These are phyloP conservation scores for Corapipo altera DNA, from an alignment of 2,113 vertebrate species.

Conservation along the genomic window DNA sequence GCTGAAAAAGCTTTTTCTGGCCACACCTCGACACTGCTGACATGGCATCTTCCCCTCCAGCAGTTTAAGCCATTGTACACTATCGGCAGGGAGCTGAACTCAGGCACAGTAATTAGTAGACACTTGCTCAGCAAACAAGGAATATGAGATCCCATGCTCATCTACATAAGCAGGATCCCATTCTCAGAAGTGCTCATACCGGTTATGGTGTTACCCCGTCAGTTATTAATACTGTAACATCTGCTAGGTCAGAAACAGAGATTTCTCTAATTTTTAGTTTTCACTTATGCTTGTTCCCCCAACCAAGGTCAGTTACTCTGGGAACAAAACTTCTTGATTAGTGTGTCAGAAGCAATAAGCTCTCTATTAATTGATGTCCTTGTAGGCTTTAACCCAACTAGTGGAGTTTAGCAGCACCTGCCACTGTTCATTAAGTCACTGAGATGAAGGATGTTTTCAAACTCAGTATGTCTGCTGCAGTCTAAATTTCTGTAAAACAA, in stretches of 20 bases:
- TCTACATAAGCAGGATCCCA: neutral
- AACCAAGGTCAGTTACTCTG: neutral
- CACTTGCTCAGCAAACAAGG: neutral
- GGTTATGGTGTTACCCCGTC: neutral
- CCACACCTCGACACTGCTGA: neutral
- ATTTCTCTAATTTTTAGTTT: neutral
- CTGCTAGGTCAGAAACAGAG: neutral
- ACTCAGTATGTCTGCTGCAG: neutral
- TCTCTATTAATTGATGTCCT: conserved; percentile 52
- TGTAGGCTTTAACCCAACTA: conserved; percentile 29
- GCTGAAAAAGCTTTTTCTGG: neutral
- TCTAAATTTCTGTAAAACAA: neutral
- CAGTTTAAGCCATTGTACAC: neutral
- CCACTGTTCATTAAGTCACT: conserved; percentile 56
- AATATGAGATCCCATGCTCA: neutral
- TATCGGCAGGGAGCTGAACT: neutral
- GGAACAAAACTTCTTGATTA: conserved; percentile 32
- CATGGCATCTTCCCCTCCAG: neutral
- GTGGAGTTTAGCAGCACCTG: conserved; percentile 53
- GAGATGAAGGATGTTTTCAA: neutral
- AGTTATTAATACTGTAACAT: neutral
- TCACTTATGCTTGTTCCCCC: neutral
- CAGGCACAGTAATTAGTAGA: neutral
- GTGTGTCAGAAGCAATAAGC: conserved; percentile 58
- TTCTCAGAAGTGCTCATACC: neutral